Evolutionary conservation across 2,113 vertebrate species (phyloP).

Genomic region (Pollachius pollachius): DNA sequence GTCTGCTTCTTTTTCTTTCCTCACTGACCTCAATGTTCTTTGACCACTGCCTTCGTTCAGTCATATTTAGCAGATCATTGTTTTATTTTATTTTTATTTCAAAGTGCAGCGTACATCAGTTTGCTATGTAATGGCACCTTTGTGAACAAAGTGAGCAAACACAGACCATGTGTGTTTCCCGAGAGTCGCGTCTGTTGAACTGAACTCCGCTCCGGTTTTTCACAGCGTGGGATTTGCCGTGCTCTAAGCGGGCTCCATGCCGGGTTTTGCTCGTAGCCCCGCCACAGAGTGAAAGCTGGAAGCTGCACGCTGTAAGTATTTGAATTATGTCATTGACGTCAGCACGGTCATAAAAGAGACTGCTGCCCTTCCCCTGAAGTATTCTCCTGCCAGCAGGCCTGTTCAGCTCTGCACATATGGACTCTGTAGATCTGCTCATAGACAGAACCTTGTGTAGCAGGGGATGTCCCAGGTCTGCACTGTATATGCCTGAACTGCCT

Average conservation of each 20-base stretch:
- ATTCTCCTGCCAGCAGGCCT: slow-evolving; percentile 89
- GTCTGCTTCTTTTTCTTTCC: no score
- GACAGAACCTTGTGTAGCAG: slow-evolving; percentile 56
- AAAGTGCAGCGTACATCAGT: no score
- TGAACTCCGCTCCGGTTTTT: slow-evolving; percentile 47
- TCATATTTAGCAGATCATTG: no score
- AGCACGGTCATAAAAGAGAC: slow-evolving; percentile 98
- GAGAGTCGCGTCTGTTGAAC: slow-evolving; percentile 1
- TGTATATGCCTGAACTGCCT: no score
- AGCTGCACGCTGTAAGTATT: slow-evolving; percentile 95
- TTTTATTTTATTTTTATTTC: no score
- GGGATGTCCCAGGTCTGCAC: no score
- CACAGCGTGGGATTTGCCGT: no score
- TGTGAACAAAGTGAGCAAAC: slow-evolving; percentile 5
- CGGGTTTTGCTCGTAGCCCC: slow-evolving; percentile 73
- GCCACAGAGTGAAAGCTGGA: slow-evolving; percentile 81
- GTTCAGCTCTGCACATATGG: slow-evolving; percentile 76
- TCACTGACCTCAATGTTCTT: no score
- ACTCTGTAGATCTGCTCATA: slow-evolving; percentile 68
- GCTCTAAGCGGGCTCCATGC: slow-evolving; percentile 60
- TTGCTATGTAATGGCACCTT: no score
- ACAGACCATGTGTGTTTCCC: slow-evolving; percentile 18
- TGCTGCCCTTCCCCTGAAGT: slow-evolving; percentile 88
- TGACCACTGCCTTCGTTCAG: no score
- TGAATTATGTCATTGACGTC: slow-evolving; percentile 99